These are phyloP conservation scores for Cosmopolites sordidus DNA, from an alignment of 2,888 invertebrate genomes.

Conservation along the genomic window DNA sequence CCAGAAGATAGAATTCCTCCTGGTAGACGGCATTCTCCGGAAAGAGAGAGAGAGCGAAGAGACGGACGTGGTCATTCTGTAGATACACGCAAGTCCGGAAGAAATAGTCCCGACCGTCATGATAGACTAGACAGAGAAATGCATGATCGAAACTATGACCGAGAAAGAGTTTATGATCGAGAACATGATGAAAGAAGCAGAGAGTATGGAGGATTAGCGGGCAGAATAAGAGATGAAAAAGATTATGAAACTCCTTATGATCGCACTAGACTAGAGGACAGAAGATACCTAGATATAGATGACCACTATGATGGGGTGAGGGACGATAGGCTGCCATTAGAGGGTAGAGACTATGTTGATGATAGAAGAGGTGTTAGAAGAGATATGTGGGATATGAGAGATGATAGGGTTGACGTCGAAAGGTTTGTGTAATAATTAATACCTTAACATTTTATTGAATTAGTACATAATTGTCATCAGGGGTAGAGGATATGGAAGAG, in stretches of 20 bases:
- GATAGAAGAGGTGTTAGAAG: slow-evolving; percentile 40
- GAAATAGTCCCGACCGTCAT: slow-evolving; percentile 34
- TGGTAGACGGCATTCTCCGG: slow-evolving; percentile 44
- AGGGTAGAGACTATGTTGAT: slow-evolving; percentile 40
- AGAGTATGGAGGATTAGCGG: slow-evolving; percentile 37
- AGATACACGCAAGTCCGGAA: slow-evolving; percentile 21
- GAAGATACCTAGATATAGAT: slow-evolving; percentile 45
- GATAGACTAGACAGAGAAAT: slow-evolving; percentile 30
- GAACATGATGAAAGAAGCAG: slow-evolving; percentile 42
- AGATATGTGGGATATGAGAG: slow-evolving; percentile 44
- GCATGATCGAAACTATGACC: slow-evolving; percentile 37
- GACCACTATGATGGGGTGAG: slow-evolving; percentile 42
- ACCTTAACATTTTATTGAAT: not conserved
- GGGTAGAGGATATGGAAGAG: slow-evolving; percentile 23
- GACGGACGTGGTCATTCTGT: slow-evolving; percentile 20
- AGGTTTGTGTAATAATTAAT: slow-evolving; percentile 25
- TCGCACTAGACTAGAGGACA: slow-evolving; percentile 47
- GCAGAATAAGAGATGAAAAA: slow-evolving; percentile 43
- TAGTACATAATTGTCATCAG: slow-evolving; percentile 21
- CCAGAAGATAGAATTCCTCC: slow-evolving; percentile 59
- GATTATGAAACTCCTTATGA: slow-evolving; percentile 43
- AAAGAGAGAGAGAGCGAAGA: slow-evolving; percentile 41
- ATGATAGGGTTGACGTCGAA: slow-evolving; percentile 39
- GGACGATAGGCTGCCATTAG: slow-evolving; percentile 41
- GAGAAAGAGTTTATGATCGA: slow-evolving; percentile 33